phyloP scores from a whole-genome alignment of 2,113 vertebrate species.

The Malurus elegans region DNA sequence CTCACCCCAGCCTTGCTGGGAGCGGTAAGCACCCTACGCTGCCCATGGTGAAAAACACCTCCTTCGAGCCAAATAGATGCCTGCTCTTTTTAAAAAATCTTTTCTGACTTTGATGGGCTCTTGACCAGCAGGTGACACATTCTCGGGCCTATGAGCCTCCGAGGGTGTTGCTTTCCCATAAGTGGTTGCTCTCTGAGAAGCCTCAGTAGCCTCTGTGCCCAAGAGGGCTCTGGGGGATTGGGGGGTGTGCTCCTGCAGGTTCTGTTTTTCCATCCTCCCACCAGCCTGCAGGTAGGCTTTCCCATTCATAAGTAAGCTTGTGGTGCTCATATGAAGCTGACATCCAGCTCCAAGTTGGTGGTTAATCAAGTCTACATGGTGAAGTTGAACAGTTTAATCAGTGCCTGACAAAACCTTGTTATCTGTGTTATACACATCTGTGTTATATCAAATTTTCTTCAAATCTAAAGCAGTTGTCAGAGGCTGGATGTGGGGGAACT shows the following conservation, averaged over 20 bases:
- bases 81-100: background rate
- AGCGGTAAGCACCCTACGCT: background rate
- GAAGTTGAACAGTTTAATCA: background rate
- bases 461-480: background rate
- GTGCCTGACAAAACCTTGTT: background rate
- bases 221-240: background rate
- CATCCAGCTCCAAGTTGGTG: background rate
- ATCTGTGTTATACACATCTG: background rate
- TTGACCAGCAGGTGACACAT: background rate
- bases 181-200: background rate
- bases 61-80: fast-evolving
- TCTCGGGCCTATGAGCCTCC: background rate
- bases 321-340: background rate
- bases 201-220: background rate
- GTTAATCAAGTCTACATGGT: background rate
- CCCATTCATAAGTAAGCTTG: background rate
- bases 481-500: background rate
- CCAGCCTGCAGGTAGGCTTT: background rate
- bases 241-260: background rate
- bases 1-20: background rate
- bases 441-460: background rate
- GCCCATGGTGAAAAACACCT: background rate
- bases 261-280: background rate
- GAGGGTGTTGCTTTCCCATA: background rate
- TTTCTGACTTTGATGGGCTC: background rate